Evolutionary conservation across 2,888 invertebrate species (phyloP).

Genomic region (Amblyjoppa fuscipennis): DNA sequence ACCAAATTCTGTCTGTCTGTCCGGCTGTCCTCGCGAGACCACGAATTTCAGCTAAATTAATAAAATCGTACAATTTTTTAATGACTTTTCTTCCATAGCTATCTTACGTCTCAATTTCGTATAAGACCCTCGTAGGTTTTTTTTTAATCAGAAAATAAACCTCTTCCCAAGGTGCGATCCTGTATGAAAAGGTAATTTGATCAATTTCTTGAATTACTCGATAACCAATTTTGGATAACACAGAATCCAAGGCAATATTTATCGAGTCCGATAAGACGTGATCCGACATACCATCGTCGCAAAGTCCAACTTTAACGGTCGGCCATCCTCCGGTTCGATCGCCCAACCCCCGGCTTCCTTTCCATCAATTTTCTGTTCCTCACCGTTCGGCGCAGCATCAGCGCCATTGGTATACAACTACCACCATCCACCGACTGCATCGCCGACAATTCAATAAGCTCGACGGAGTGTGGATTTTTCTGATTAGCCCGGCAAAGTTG

Average conservation of each 20-base stretch:
- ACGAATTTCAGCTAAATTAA: background rate
- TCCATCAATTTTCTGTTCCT: conserved; percentile 47
- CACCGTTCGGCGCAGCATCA: conserved; percentile 36
- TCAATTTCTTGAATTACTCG: conserved; percentile 2
- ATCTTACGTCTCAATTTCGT: background rate
- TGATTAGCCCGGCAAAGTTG: conserved; percentile 83
- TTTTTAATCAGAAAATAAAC: background rate
- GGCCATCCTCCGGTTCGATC: conserved; percentile 17
- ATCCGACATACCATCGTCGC: conserved; percentile 46
- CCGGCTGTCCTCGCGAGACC: no score
- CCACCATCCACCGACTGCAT: conserved; percentile 55
- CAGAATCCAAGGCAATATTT: conserved; percentile 51
- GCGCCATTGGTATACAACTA: conserved; percentile 34
- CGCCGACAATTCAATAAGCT: conserved; percentile 81
- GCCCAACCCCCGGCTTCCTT: conserved; percentile 9
- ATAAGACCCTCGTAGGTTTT: background rate
- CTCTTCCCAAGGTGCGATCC: background rate
- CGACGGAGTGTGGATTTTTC: conserved; percentile 83
- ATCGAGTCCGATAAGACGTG: conserved; percentile 60
- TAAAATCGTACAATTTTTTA: background rate
- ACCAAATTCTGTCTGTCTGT: no score
- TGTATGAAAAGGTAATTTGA: background rate
- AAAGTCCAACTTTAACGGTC: conserved; percentile 47
- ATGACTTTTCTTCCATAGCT: background rate
- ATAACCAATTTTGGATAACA: conserved; percentile 3